A percentile compares a stretch with the other conserved stretches of the same genome.
These are phyloP conservation scores for Pterois miles DNA, from an alignment of 2,797 vertebrate species.

Conservation along the genomic window DNA sequence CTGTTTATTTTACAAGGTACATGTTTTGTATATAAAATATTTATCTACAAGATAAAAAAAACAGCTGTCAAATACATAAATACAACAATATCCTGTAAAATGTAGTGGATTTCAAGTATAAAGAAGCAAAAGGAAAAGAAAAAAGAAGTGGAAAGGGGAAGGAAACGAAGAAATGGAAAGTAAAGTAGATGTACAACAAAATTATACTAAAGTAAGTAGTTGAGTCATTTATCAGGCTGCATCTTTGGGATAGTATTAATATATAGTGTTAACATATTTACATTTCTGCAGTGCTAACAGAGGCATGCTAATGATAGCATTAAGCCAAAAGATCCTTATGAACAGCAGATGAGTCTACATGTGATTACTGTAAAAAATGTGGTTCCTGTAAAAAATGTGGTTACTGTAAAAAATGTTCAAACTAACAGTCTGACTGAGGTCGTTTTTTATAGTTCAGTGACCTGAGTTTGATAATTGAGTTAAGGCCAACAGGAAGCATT, in stretches of 20 bases:
- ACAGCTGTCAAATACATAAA: not conserved
- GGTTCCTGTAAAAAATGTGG: too few species aligned
- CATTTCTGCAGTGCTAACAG: not conserved
- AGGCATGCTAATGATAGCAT: not conserved
- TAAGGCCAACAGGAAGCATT: conserved; percentile 23
- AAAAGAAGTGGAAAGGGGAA: too few species aligned
- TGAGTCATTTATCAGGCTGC: not conserved
- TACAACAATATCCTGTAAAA: not conserved
- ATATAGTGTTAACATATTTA: not conserved
- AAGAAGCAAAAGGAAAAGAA: too few species aligned
- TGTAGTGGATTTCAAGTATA: too few species aligned
- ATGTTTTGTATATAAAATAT: not conserved
- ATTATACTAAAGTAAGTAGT: not conserved
- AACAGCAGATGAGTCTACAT: not conserved
- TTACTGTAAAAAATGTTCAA: too few species aligned
- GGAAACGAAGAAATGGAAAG: not conserved
- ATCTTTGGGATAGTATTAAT: not conserved
- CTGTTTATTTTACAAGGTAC: not conserved
- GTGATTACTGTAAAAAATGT: not conserved
- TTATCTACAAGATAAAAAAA: not conserved
- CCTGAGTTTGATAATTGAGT: not conserved
- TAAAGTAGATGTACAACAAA: not conserved
- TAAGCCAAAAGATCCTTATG: not conserved
- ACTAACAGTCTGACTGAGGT: too few species aligned
- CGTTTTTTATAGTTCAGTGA: not conserved